Percentiles rank a stretch among this genome's conserved stretches.
Conservation (phyloP, 2,113 vertebrate species). For the Pagrus major region DNA sequence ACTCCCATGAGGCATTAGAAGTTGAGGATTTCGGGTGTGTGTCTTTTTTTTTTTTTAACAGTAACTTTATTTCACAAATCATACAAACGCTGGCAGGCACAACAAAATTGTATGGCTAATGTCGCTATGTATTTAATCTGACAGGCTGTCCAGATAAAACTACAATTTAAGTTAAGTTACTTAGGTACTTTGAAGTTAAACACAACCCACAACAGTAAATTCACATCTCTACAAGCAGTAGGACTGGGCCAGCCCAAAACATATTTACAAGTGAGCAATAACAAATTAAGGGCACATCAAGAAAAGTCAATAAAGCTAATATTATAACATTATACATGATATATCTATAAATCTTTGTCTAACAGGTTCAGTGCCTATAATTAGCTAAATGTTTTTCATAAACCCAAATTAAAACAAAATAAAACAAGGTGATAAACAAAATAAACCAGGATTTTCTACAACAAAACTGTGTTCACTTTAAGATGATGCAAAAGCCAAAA, state of each 20-base stretch:
- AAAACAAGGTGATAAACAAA: background rate
- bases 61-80: constrained; percentile 14
- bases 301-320: background rate
- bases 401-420: background rate
- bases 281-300: background rate
- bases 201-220: background rate
- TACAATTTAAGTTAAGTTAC: background rate
- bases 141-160: background rate
- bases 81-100: background rate
- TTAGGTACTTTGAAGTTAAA: too few relatives aligned
- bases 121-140: background rate
- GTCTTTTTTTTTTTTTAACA: too few relatives aligned
- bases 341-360: too few relatives aligned
- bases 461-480: background rate
- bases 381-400: background rate
- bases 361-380: background rate
- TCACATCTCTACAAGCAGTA: too few relatives aligned
- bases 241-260: too few relatives aligned
- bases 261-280: background rate
- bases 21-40: background rate
- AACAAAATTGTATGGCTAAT: background rate
- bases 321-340: too few relatives aligned
- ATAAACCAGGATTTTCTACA: background rate
- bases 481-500: background rate
- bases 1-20: constrained; percentile 54